These are phyloP conservation scores for Ptychadena robeensis DNA, from an alignment of 2,797 vertebrate genomes.

Conservation along the genomic window DNA sequence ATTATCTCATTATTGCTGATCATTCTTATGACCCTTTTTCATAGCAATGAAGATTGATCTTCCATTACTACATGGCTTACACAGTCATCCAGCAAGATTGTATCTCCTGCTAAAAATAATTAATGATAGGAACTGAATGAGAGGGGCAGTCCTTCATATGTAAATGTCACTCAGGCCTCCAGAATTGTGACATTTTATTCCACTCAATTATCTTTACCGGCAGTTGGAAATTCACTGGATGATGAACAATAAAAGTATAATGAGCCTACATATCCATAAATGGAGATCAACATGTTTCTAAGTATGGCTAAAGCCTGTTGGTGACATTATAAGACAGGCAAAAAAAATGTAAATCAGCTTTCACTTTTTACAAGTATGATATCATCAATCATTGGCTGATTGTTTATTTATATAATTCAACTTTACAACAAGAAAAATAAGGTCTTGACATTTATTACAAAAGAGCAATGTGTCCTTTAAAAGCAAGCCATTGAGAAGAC, in stretches of 20 bases:
- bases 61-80: slow-evolving; percentile 2
- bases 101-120: slow-evolving; percentile 30
- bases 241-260: slow-evolving; percentile 25
- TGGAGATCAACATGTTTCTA: neutral
- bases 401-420: too few species aligned
- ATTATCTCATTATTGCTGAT: neutral
- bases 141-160: slow-evolving; percentile 25
- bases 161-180: slow-evolving; percentile 27
- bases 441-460: too few species aligned
- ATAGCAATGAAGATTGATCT: slow-evolving; percentile 4
- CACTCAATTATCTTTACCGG: slow-evolving; percentile 27
- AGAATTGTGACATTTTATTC: slow-evolving; percentile 35
- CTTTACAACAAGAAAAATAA: too few species aligned
- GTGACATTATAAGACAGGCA: neutral
- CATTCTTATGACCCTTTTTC: neutral
- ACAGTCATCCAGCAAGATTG: slow-evolving; percentile 8
- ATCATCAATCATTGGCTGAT: neutral
- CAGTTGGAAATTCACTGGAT: slow-evolving; percentile 14
- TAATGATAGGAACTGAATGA: slow-evolving; percentile 14
- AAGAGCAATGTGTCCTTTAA: too few species aligned
- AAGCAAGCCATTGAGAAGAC: too few species aligned
- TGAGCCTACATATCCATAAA: slow-evolving; percentile 10
- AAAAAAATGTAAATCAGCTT: neutral
- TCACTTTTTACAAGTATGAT: neutral
- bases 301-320: neutral